Evolutionary conservation across 2,888 invertebrate species (phyloP).

Genomic region (Ectemnius lituratus): DNA sequence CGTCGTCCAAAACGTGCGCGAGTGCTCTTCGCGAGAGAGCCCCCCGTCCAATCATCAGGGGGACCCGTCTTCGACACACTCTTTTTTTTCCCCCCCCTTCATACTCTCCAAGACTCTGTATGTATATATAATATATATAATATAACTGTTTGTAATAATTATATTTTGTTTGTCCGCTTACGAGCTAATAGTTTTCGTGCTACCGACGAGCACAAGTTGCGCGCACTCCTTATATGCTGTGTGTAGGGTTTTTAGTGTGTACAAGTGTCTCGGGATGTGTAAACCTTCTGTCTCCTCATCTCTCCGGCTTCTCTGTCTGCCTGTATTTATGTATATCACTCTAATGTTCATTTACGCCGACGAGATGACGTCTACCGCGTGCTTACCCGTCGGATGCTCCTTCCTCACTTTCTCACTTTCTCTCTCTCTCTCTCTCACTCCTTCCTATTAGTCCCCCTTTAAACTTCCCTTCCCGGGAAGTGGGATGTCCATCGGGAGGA

Average conservation of each 20-base stretch:
- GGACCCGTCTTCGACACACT: slow-evolving; percentile 18
- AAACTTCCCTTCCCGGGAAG: not conserved
- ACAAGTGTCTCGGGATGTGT: slow-evolving; percentile 31
- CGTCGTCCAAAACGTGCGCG: slow-evolving; percentile 34
- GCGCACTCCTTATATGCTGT: slow-evolving; percentile 63
- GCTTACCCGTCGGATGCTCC: not conserved
- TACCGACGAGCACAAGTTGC: slow-evolving; percentile 75
- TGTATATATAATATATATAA: slow-evolving; percentile 78
- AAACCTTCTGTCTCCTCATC: slow-evolving; percentile 30
- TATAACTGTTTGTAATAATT: slow-evolving; percentile 77
- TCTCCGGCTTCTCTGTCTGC: slow-evolving; percentile 32
- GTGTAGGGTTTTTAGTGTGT: slow-evolving; percentile 47
- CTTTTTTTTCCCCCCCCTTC: slow-evolving; percentile 45
- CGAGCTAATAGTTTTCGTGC: slow-evolving; percentile 77
- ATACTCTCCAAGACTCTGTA: slow-evolving; percentile 73
- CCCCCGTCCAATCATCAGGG: slow-evolving; percentile 10
- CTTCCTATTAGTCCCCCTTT: not conserved
- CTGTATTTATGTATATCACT: slow-evolving; percentile 41
- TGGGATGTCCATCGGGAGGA: not conserved
- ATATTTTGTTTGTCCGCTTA: slow-evolving; percentile 78
- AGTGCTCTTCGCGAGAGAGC: slow-evolving; percentile 21
- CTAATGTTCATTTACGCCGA: slow-evolving; percentile 16
- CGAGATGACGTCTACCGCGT: not conserved
- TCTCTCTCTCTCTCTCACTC: not conserved
- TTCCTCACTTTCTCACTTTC: too few species aligned